Percentiles rank a stretch among this genome's conserved stretches.
phyloP scores from a whole-genome alignment of 2,113 vertebrate species.

The Leuciscus idus region DNA sequence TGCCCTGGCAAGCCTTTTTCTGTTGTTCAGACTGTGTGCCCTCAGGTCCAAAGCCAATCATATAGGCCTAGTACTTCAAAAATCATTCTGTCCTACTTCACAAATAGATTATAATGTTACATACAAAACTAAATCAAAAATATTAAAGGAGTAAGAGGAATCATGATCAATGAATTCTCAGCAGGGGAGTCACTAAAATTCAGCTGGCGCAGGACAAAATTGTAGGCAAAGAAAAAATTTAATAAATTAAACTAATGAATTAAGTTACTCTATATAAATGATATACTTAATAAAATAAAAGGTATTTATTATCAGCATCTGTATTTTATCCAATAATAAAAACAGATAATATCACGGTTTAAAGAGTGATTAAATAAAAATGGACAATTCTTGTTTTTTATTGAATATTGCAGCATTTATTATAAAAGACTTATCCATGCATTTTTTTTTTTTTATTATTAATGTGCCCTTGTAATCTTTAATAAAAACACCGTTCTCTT shows the following conservation, averaged over 20 bases:
- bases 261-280: too few species aligned
- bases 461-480: too few species aligned
- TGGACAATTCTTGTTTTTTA: too few species aligned
- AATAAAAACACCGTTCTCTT: too few species aligned
- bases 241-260: too few species aligned
- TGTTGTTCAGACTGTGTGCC: neutral
- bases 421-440: too few species aligned
- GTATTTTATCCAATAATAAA: neutral
- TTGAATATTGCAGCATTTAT: too few species aligned
- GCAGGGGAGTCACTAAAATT: neutral
- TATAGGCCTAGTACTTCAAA: neutral
- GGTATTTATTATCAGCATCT: neutral
- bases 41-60: neutral
- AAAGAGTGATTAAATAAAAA: too few species aligned
- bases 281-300: too few species aligned
- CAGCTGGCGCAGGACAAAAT: neutral
- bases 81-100: neutral
- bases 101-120: neutral
- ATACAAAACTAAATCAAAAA: neutral
- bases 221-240: too few species aligned
- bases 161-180: neutral
- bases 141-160: neutral
- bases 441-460: too few species aligned
- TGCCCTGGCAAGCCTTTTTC: constrained; percentile 55
- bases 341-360: neutral